Evolutionary conservation across 2,113 vertebrate genomes (phyloP), one percentile per base, ranked within the genome.

Genomic region (Podocnemis expansa): DNA sequence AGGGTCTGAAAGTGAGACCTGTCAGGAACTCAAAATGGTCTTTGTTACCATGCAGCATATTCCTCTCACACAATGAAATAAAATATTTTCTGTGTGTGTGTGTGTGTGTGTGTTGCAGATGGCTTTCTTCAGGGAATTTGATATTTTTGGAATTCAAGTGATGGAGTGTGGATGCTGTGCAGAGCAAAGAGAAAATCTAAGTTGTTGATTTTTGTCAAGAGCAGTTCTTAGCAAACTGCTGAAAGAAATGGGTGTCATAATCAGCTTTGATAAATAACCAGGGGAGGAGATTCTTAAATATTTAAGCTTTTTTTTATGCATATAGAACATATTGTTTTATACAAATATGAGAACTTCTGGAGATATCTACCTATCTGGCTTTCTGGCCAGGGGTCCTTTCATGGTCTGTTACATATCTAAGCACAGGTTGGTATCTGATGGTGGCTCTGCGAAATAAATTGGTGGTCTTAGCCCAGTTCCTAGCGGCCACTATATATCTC

Each of bases 201-300:
- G 83, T 92, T 92, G 89, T 83, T 86, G 93, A 96, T 91, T 96
- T n/a, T 95, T 97, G 96, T 96, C 96, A 97, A 96, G 98, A 96
- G 94, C 95, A 96, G 97, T 97, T 97, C 96, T 94, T 93, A 94
- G 94, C 89, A 96, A 95, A 95, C 88, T 97, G 95, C 94, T 95
- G 96, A 97, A 95, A 95, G 93, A 95, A 95, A 98, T 97, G 96
- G 95, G 95, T 96, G 95, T 96, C 96, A 85, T 97, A 92, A 96
- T 96, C 52, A 87, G 78, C 91, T 97, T 95, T 97, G 97, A 96
- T 95, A 96, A 96, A 96, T 96, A 91, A 86, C 96, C 95, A 85
- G 93, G 67, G 95, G 70, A 95, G 49, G 88, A 95, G 91, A 93
- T 95, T 95, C 89, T 96, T 31, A 76, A 86, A 93, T 96, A 97